Percentiles rank a stretch among this genome's conserved stretches.
phyloP scores from a whole-genome alignment of 2,113 vertebrate genomes.

The Crotophaga sulcirostris region DNA sequence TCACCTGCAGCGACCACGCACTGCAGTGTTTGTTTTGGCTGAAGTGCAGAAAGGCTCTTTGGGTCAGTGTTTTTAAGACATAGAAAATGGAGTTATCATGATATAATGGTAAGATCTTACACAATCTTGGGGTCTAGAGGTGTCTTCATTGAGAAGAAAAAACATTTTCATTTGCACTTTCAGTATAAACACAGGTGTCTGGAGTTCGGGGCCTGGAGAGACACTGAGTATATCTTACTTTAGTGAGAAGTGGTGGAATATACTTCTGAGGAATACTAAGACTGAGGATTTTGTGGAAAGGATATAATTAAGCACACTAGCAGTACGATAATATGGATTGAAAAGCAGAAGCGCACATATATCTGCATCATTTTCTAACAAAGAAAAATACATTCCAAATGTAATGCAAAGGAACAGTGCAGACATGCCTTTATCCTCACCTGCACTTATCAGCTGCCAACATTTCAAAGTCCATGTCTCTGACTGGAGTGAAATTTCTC shows the following conservation, averaged over 20 bases:
- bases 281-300: slow-evolving; percentile 4
- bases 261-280: background rate
- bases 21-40: background rate
- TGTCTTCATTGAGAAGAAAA: background rate
- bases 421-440: slow-evolving; percentile 58
- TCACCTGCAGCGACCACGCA: background rate
- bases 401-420: slow-evolving; percentile 23
- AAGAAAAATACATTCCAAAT: background rate
- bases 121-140: background rate
- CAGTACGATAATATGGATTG: slow-evolving; percentile 7
- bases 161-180: background rate
- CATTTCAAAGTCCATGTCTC: slow-evolving; percentile 37
- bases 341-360: background rate
- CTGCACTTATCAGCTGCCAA: slow-evolving; percentile 56
- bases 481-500: background rate
- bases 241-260: background rate
- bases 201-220: background rate
- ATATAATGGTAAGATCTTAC: background rate
- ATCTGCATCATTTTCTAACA: slow-evolving; percentile 33
- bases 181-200: background rate
- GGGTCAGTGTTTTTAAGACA: background rate
- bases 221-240: background rate
- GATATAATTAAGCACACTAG: slow-evolving; percentile 37
- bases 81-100: background rate
- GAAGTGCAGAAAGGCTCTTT: background rate